These are phyloP conservation scores for Chironomus tepperi DNA, from an alignment of 1,140 invertebrate species.

Conservation along the genomic window DNA sequence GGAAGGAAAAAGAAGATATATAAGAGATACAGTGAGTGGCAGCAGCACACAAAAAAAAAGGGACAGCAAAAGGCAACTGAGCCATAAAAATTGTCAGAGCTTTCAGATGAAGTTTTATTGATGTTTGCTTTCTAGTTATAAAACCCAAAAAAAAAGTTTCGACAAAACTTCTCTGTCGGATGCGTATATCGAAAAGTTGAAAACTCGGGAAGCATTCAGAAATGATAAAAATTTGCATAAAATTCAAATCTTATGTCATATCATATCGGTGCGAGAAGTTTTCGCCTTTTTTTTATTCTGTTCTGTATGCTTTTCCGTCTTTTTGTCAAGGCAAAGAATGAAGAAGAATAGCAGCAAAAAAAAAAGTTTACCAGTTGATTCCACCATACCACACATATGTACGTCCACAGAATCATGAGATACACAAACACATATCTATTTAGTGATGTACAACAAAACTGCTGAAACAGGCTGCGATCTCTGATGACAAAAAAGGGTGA, in stretches of 20 bases:
- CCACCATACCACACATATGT: not conserved
- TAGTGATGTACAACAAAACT: not conserved
- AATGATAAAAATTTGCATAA: constrained; percentile 15
- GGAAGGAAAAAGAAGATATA: too few species aligned
- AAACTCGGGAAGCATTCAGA: not conserved
- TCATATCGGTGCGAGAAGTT: not conserved
- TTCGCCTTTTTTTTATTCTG: too few species aligned
- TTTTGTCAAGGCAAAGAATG: not conserved
- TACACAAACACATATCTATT: not conserved
- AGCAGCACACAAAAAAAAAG: not conserved
- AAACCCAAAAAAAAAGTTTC: not conserved
- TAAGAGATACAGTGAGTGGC: not conserved
- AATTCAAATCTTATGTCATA: constrained; percentile 14
- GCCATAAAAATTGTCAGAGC: constrained; percentile 12
- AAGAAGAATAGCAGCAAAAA: not conserved
- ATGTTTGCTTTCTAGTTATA: constrained; percentile 14
- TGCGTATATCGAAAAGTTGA: constrained; percentile 12
- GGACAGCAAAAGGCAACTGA: constrained; percentile 11
- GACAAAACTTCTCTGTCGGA: not conserved
- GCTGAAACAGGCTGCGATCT: constrained; percentile 1
- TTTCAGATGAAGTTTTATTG: constrained; percentile 14
- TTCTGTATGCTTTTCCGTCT: too few species aligned
- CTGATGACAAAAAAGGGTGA: constrained; percentile 12
- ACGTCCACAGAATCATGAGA: too few species aligned
- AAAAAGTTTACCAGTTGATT: not conserved